These are phyloP conservation scores for Scatophagus argus DNA, from an alignment of 2,113 vertebrate species.

Conservation along the genomic window DNA sequence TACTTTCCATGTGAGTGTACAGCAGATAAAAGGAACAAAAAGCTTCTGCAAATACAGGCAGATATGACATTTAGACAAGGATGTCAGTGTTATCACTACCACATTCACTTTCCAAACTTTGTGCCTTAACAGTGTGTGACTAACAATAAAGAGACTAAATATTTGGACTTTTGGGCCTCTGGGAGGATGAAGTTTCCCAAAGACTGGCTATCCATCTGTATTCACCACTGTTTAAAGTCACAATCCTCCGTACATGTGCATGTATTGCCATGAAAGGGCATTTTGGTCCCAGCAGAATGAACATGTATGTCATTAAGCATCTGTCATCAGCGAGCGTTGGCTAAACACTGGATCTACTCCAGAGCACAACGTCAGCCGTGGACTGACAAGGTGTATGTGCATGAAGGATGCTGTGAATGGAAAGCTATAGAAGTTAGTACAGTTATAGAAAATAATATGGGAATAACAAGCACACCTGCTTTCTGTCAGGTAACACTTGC, in stretches of 20 bases:
- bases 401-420: slow-evolving; percentile 27
- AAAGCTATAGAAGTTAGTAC: no score
- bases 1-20: slow-evolving; percentile 9
- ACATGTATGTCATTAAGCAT: slow-evolving; percentile 60
- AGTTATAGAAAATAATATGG: slow-evolving; percentile 23
- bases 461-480: slow-evolving; percentile 59
- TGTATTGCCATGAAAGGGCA: slow-evolving; percentile 59
- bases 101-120: slow-evolving; percentile 49
- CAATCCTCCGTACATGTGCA: slow-evolving; percentile 24
- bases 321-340: slow-evolving; percentile 44
- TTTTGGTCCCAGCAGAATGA: slow-evolving; percentile 32
- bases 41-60: slow-evolving; percentile 35
- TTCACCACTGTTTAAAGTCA: slow-evolving; percentile 60
- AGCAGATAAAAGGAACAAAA: neutral
- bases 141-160: slow-evolving; percentile 77
- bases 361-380: slow-evolving; percentile 9
- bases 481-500: slow-evolving; percentile 54
- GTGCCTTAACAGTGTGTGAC: slow-evolving; percentile 33
- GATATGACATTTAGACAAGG: neutral
- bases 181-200: slow-evolving; percentile 37
- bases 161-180: slow-evolving; percentile 68
- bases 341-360: slow-evolving; percentile 59
- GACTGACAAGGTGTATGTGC: slow-evolving; percentile 24
- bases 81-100: slow-evolving; percentile 32
- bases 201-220: slow-evolving; percentile 45